phyloP scores from a whole-genome alignment of 2,888 invertebrate species.

The Physocephala rufipes region DNA sequence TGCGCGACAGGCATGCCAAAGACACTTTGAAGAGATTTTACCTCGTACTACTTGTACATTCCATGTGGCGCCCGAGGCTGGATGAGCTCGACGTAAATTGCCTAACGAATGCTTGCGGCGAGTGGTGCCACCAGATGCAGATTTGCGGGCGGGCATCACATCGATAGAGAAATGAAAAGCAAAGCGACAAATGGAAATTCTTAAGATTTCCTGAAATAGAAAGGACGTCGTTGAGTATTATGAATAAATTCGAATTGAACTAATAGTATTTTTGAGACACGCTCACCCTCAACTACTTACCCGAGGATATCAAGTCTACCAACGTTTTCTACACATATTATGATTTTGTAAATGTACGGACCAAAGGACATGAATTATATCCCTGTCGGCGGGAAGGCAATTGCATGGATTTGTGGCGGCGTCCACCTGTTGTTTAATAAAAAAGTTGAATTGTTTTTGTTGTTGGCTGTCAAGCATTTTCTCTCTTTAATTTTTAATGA shows the following conservation, averaged over 20 bases:
- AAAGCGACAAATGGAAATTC: neutral
- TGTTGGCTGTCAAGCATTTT: neutral
- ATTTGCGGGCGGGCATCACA: slow-evolving; percentile 61
- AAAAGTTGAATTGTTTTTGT: neutral
- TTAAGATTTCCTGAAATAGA: neutral
- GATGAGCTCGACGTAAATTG: slow-evolving; percentile 76
- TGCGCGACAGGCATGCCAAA: slow-evolving; percentile 95
- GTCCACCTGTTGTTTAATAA: slow-evolving; percentile 34
- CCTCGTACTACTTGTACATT: slow-evolving; percentile 86
- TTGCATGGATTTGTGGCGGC: neutral
- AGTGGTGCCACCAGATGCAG: slow-evolving; percentile 54
- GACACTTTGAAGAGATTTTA: slow-evolving; percentile 87
- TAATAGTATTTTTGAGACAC: no score
- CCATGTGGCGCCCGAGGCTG: slow-evolving; percentile 85
- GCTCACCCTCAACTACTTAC: no score
- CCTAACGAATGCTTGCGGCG: slow-evolving; percentile 66
- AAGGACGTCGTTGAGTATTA: neutral
- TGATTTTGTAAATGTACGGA: no score
- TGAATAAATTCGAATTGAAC: no score
- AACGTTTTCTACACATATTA: no score
- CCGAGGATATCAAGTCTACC: no score
- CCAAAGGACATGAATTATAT: no score
- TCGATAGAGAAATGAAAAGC: neutral
- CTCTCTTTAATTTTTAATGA: neutral
- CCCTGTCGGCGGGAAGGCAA: no score